Percentiles rank a stretch among this genome's conserved stretches.
These are phyloP conservation scores for Falcaria lacertinaria DNA, from an alignment of 2,888 invertebrate species.

Conservation along the genomic window DNA sequence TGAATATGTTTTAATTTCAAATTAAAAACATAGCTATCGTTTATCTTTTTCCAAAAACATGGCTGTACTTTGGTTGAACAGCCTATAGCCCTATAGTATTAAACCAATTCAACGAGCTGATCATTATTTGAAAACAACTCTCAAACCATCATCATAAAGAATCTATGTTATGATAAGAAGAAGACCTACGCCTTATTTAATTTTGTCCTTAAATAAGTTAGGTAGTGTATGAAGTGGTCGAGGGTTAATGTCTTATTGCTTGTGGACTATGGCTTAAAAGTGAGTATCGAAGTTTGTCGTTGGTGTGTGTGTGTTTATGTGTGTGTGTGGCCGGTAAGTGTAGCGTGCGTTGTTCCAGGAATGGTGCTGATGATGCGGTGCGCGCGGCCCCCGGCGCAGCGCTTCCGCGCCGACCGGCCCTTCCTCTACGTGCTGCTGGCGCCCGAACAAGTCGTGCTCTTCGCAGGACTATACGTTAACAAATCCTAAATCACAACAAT, in stretches of 20 bases:
- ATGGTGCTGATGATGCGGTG: conserved; percentile 68
- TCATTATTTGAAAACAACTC: too few species aligned
- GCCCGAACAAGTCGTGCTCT: conserved; percentile 35
- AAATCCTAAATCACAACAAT: conserved; percentile 10
- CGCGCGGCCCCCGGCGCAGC: conserved; percentile 34
- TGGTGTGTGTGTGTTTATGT: not conserved
- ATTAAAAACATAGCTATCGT: too few species aligned
- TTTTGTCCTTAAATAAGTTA: too few species aligned
- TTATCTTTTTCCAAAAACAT: too few species aligned
- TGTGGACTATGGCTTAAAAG: not conserved
- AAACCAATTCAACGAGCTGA: too few species aligned
- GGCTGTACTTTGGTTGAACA: too few species aligned
- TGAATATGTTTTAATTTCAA: too few species aligned
- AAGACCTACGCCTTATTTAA: too few species aligned
- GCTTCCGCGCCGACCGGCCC: conserved; percentile 62
- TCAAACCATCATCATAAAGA: too few species aligned
- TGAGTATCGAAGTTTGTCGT: not conserved
- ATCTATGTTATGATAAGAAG: too few species aligned
- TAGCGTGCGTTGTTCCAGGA: conserved; percentile 37
- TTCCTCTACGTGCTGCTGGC: conserved; percentile 57
- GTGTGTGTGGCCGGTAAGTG: not conserved
- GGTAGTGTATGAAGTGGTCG: not conserved
- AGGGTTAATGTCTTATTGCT: not conserved
- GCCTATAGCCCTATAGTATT: too few species aligned
- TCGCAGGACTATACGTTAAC: conserved; percentile 51